A percentile compares a stretch with the other conserved stretches of the same genome.
Conservation (phyloP, 1,140 invertebrate genomes). For the Drosophila sturtevanti region DNA sequence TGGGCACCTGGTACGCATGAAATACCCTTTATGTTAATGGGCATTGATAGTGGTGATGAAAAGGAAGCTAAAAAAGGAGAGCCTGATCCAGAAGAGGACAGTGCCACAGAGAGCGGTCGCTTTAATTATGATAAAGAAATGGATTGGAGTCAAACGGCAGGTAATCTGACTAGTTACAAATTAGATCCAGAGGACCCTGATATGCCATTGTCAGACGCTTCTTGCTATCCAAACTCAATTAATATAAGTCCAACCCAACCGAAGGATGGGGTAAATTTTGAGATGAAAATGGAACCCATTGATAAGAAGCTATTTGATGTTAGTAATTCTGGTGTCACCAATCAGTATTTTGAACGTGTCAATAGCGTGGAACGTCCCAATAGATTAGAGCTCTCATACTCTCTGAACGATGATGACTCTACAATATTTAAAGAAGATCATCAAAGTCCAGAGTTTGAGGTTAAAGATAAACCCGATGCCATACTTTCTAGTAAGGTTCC, state of each 20-base stretch:
- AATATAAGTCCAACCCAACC: constrained; percentile 57
- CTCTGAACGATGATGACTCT: constrained; percentile 59
- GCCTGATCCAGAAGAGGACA: constrained; percentile 48
- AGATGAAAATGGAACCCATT: not conserved
- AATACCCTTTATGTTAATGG: constrained; percentile 77
- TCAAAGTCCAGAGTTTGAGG: constrained; percentile 11
- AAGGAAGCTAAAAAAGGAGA: constrained; percentile 51
- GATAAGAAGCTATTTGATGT: constrained; percentile 48
- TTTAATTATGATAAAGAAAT: constrained; percentile 29
- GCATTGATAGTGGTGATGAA: constrained; percentile 70
- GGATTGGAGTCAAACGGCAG: constrained; percentile 44
- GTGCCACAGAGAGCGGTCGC: constrained; percentile 67
- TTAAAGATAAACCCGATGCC: not conserved
- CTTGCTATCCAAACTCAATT: constrained; percentile 46
- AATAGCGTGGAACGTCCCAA: constrained; percentile 75
- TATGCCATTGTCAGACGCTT: constrained; percentile 47
- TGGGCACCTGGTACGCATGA: constrained; percentile 71
- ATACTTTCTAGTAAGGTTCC: constrained; percentile 21
- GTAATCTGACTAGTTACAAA: constrained; percentile 40
- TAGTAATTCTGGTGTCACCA: constrained; percentile 75
- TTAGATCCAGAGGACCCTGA: constrained; percentile 38
- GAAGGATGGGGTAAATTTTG: not conserved
- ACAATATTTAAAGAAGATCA: not conserved
- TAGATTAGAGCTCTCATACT: constrained; percentile 67
- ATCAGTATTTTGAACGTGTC: constrained; percentile 81